Percentiles rank a stretch among this genome's conserved stretches.
Conservation (phyloP, 2,113 vertebrate genomes). For the Bubo blakistoni region DNA sequence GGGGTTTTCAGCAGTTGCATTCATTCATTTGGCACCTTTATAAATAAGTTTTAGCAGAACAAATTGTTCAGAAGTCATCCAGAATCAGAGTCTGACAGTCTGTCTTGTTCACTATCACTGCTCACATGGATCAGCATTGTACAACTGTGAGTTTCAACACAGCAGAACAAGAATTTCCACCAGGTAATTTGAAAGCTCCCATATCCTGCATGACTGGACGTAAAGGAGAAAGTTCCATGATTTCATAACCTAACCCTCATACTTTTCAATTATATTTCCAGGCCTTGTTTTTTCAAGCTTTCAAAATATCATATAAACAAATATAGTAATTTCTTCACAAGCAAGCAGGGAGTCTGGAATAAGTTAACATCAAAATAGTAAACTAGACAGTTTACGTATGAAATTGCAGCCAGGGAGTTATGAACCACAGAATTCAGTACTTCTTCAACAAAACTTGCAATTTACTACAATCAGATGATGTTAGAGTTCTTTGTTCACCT, state of each 20-base stretch:
- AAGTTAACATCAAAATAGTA: neutral
- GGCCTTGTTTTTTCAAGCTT: neutral
- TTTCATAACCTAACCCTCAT: neutral
- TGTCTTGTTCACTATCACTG: neutral
- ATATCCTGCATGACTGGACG: neutral
- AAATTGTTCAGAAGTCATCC: neutral
- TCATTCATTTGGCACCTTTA: neutral
- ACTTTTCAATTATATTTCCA: neutral
- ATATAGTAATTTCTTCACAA: neutral
- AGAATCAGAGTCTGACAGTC: neutral
- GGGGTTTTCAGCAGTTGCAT: neutral
- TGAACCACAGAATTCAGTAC: neutral
- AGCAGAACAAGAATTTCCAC: neutral
- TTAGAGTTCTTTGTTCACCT: neutral
- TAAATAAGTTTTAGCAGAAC: conserved; percentile 5
- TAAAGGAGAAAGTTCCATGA: neutral
- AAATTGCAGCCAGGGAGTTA: neutral
- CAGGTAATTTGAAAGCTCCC: neutral
- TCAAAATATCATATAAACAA: neutral
- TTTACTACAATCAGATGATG: neutral
- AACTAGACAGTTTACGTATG: neutral
- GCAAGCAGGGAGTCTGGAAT: neutral
- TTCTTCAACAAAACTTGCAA: neutral
- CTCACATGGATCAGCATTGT: neutral
- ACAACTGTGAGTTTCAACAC: neutral